Percentiles rank a stretch among this genome's conserved stretches.
Evolutionary conservation across 1,140 invertebrate genomes (phyloP).

Genomic region (Spodoptera frugiperda): DNA sequence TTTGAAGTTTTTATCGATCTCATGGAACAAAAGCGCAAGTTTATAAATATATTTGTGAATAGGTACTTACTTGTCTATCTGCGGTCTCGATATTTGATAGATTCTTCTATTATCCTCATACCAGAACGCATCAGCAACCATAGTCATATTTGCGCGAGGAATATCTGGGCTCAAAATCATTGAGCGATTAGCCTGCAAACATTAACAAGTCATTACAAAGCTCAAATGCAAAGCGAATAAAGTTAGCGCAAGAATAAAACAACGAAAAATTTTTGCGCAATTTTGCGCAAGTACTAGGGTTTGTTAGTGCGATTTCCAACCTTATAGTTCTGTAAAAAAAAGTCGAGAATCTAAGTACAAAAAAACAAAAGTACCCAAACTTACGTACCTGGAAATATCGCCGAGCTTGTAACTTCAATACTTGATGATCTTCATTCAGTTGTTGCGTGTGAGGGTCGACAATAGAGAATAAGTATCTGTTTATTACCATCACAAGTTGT

Average conservation of each 20-base stretch:
- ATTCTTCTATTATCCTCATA: constrained; percentile 82
- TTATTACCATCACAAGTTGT: constrained; percentile 93
- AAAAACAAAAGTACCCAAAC: too few species aligned
- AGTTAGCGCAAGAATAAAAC: too few species aligned
- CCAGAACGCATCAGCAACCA: constrained; percentile 82
- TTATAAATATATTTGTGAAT: too few species aligned
- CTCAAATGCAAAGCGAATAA: too few species aligned
- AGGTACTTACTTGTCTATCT: constrained; percentile 72
- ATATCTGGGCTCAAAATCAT: constrained; percentile 62
- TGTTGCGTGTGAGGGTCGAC: constrained; percentile 88
- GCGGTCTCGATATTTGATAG: constrained; percentile 77
- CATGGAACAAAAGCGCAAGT: too few species aligned
- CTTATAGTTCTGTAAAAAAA: too few species aligned
- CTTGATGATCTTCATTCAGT: constrained; percentile 71
- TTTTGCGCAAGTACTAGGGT: too few species aligned
- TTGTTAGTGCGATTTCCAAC: too few species aligned
- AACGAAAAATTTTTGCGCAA: too few species aligned
- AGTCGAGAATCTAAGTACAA: too few species aligned
- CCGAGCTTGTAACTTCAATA: constrained; percentile 69
- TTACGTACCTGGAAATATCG: constrained; percentile 81
- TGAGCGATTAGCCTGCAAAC: constrained; percentile 78
- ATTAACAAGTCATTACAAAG: not conserved
- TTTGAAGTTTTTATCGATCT: too few species aligned
- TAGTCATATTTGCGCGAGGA: constrained; percentile 56
- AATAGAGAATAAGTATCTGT: constrained; percentile 93